phyloP scores from a whole-genome alignment of 2,113 vertebrate genomes.

The Balaenoptera acutorostrata region DNA sequence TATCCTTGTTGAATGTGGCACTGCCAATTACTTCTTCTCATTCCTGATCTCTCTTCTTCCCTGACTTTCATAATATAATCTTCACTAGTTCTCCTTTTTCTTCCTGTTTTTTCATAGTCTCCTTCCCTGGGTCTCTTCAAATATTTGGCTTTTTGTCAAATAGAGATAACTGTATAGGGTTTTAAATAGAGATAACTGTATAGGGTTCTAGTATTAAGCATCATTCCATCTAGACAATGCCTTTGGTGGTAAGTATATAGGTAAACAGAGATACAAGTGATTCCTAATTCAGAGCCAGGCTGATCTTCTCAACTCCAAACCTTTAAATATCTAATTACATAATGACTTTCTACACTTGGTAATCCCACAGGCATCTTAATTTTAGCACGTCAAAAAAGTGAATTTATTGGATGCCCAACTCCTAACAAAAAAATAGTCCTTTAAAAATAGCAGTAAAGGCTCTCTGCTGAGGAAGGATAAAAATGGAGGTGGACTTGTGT shows the following conservation, averaged over 20 bases:
- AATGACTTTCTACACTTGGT: neutral
- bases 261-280: neutral
- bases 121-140: neutral
- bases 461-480: neutral
- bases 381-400: neutral
- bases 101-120: neutral
- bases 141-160: neutral
- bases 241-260: neutral
- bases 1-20: neutral
- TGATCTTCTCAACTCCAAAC: neutral
- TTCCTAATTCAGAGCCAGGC: neutral
- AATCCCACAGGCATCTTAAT: neutral
- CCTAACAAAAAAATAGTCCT: neutral
- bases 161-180: neutral
- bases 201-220: neutral
- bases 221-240: neutral
- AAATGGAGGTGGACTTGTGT: neutral
- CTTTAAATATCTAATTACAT: neutral
- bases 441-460: neutral
- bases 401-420: neutral
- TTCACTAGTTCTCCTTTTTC: neutral
- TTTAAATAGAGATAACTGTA: neutral
- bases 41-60: neutral
- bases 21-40: neutral
- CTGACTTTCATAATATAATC: neutral